A percentile compares a stretch with the other conserved stretches of the same genome.
Conservation (phyloP, 1,140 invertebrate genomes). For the Sitodiplosis mosellana region DNA sequence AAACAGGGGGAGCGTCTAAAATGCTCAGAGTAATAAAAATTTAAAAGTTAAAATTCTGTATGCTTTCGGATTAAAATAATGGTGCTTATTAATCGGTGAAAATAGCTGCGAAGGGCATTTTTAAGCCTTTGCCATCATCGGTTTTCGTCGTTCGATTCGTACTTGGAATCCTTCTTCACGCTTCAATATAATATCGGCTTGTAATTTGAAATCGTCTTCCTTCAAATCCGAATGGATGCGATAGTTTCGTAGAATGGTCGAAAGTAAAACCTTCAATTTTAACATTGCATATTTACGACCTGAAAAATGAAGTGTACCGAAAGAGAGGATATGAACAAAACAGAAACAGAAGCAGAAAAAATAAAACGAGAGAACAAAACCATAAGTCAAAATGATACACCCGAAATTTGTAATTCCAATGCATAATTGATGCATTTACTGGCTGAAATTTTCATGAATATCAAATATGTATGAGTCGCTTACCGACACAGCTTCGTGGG, state of each 20-base stretch:
- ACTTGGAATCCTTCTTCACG: conserved; percentile 58
- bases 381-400: no score
- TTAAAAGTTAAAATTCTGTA: no score
- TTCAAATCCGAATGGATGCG: conserved; percentile 43
- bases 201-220: conserved; percentile 50
- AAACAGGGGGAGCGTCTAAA: no score
- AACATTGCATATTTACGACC: conserved; percentile 76
- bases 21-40: no score
- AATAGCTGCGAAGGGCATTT: no score
- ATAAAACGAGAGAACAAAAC: neutral
- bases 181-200: conserved; percentile 69
- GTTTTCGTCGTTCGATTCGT: conserved; percentile 42
- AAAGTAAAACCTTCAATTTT: conserved; percentile 71
- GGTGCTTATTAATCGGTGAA: no score
- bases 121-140: conserved; percentile 5
- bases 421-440: neutral
- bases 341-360: neutral
- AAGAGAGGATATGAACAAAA: no score
- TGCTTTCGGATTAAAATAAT: no score
- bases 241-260: conserved; percentile 71
- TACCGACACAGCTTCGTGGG: conserved; percentile 65
- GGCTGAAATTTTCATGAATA: conserved; percentile 1
- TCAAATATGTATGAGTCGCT: conserved; percentile 11
- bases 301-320: conserved; percentile 18
- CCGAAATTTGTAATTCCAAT: no score